Conservation (phyloP, 2,888 invertebrate species). For the Erebia palarica region DNA sequence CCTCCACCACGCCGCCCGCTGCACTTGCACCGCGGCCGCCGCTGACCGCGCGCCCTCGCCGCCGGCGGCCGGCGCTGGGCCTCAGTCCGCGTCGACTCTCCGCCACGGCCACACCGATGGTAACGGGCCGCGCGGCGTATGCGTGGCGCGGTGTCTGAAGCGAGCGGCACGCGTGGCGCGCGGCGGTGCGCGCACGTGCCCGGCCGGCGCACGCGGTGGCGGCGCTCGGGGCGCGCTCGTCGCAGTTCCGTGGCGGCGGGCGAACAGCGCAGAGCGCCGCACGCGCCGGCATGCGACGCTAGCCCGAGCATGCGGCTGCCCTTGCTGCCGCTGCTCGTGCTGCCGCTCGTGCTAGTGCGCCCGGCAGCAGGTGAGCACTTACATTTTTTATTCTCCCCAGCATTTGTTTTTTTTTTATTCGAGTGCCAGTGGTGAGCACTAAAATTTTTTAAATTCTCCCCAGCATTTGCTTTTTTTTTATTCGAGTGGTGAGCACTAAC, state of each 20-base stretch:
- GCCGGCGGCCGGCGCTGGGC: slow-evolving; percentile 34
- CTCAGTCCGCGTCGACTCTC: slow-evolving; percentile 70
- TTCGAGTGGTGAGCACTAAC: slow-evolving; percentile 54
- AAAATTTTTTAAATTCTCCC: slow-evolving; percentile 18
- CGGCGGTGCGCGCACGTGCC: slow-evolving; percentile 52
- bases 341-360: slow-evolving; percentile 77
- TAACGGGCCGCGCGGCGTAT: slow-evolving; percentile 39
- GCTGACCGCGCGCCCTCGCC: slow-evolving; percentile 47
- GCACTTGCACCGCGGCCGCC: slow-evolving; percentile 60
- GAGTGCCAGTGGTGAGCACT: slow-evolving; percentile 57
- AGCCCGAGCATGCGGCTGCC: slow-evolving; percentile 78
- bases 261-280: slow-evolving; percentile 55
- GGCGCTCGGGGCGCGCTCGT: slow-evolving; percentile 49
- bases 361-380: slow-evolving; percentile 73
- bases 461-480: slow-evolving; percentile 7
- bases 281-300: slow-evolving; percentile 74
- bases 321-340: slow-evolving; percentile 77
- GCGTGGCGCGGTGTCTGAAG: slow-evolving; percentile 51
- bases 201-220: slow-evolving; percentile 46
- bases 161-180: slow-evolving; percentile 49
- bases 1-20: slow-evolving; percentile 48
- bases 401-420: slow-evolving; percentile 12
- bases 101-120: slow-evolving; percentile 61
- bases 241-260: slow-evolving; percentile 59
- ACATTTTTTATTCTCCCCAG: slow-evolving; percentile 13